Evolutionary conservation across 2,113 vertebrate genomes (phyloP), one percentile per base, ranked within the genome.

Genomic region (Cololabis saira): DNA sequence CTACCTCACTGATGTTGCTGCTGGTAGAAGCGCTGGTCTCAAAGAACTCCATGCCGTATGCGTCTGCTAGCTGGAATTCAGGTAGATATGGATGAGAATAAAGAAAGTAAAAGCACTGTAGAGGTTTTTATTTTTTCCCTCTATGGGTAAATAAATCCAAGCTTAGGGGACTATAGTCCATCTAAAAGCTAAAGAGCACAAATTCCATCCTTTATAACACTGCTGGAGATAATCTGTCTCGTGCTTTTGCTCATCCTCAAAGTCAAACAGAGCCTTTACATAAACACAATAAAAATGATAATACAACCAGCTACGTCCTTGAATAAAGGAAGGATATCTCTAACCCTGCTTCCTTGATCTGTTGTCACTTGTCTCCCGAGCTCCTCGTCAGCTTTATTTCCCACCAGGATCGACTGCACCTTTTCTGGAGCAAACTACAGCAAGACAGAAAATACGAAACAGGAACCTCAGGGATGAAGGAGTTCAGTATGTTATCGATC

Each of bases 31-130:
- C 97, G 83, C 97, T 99, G 92, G 95, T 96, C 92, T 99, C 97
- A 52, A 95, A 99, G 90, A 98, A 99, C 66, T 96, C 95, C 96
- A 99, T 96, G 78, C 95, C 95, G 8, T 96, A 98, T 64, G 93
- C 94, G 71, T 93, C 93, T 47, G 96, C 97, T 61, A 99, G 91
- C 97, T 99, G 86, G 45, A 41, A 70, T 27, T 44, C 15, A 66
- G 45, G 4, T n/a, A 5, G 2, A 71, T 37, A 3, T 22, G 4
- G 43, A 73, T 22, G 55, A 22, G 58, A 67, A 48, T 12, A 37
- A 7, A 1, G 19, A 12, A 22, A 17, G n/a, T 9, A 21, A 50
- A 41, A 41, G 19, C 18, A 45, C 8, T n/a, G 8, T 6, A 48
- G 17, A 48, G 18, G 17, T 49, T 49, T 49, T 49, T 14, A 5